Base-by-base conservation (phyloP, 2,113 vertebrate species). In the Anser cygnoides region DNA sequence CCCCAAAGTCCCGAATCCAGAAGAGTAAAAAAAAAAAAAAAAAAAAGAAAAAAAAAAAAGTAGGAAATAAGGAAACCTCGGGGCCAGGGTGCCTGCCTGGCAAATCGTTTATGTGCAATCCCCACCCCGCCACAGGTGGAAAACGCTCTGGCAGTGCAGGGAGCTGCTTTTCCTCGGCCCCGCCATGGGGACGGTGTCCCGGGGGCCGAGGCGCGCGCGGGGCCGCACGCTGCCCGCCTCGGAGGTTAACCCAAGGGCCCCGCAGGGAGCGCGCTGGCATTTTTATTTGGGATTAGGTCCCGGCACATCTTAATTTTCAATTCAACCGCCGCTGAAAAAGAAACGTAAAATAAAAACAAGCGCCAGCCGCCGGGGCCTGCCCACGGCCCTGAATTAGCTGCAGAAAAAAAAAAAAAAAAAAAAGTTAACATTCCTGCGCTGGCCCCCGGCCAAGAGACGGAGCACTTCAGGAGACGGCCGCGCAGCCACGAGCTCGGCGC, bases 121-220 rank as follows among this genome's bases (percentile, higher is more conserved):
- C 37, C n/a, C 39, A 28, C 8, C 33, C 35, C 3, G 2, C 3
- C 44, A 31, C 16, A 0, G 1, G 7, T 15, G 29, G 61, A 67
- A 74, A 71, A 21, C 1, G 3, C 33, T 82, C 85, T 82, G 26
- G 71, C 41, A 41, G 82, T 62, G 46, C 58, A 77, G 43, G 18
- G 19, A 46, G 33, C 8, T 0, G 22, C 19, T 54, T 57, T 55
- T 28, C 68, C 41, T 62, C 59, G 58, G 10, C 4, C 29, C 62
- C 0, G 0, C 50, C 31, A 35, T 29, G 39, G 39, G 39, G 73
- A 77, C 9, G 1, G 44, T 0, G 0, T 52, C 22, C 31, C 44
- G 52, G 25, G 1, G 4, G 46, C 59, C 0, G 0, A 90, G 39
- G 25, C 2, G 0, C 41, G 29, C 3, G 0, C 3, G 2, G 33